Conservation (phyloP, 2,113 vertebrate species). For the Solea solea region DNA sequence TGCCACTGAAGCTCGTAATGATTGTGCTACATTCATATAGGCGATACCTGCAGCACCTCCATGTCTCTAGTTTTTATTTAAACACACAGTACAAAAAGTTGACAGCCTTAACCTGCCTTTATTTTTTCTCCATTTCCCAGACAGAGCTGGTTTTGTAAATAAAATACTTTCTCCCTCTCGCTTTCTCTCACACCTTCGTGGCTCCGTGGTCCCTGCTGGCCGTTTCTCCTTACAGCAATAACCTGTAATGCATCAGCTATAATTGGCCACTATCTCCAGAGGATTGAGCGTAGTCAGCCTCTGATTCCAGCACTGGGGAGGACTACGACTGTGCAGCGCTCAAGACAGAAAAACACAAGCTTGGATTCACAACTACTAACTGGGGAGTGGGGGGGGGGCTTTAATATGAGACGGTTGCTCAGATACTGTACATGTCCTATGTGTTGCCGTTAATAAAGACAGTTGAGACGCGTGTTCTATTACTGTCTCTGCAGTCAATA, state of each 20-base stretch:
- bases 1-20: no score
- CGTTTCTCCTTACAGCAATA: conserved; percentile 41
- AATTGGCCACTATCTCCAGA: conserved; percentile 68
- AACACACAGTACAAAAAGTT: no score
- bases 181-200: conserved; percentile 9
- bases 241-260: conserved; percentile 57
- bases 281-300: conserved; percentile 10
- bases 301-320: conserved; percentile 17
- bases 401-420: conserved; percentile 1
- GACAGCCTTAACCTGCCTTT: no score
- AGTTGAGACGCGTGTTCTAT: background rate
- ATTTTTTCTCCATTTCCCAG: background rate
- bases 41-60: no score
- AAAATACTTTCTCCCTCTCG: background rate
- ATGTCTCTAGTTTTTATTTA: no score
- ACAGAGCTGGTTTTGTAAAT: background rate
- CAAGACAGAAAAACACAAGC: conserved; percentile 18
- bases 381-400: background rate
- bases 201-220: conserved; percentile 30
- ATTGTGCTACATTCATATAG: no score
- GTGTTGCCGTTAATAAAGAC: conserved; percentile 16
- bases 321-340: conserved; percentile 20
- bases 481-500: conserved; percentile 35
- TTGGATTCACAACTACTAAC: conserved; percentile 11
- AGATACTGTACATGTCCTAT: conserved; percentile 7